Evolutionary conservation across 2,888 invertebrate species (phyloP).

Genomic region (Torymus auratus): DNA sequence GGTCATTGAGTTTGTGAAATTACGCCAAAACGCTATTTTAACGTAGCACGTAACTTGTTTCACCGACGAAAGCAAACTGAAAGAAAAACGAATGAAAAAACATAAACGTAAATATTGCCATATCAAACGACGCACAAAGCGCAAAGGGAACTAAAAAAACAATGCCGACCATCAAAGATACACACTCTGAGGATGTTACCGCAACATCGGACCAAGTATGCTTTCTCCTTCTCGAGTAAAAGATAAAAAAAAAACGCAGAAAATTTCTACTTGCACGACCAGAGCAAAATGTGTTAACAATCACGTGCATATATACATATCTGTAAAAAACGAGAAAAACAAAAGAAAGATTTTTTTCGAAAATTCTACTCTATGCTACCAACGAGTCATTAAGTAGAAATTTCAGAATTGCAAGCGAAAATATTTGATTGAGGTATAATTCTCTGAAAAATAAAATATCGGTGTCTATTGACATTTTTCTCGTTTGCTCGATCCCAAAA

Average conservation of each 20-base stretch:
- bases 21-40: background rate
- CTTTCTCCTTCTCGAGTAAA: slow-evolving; percentile 23
- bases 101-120: slow-evolving; percentile 1
- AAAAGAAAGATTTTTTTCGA: slow-evolving; percentile 9
- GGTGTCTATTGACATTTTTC: background rate
- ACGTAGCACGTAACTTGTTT: background rate
- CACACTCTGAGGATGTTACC: slow-evolving; percentile 5
- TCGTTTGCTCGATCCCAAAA: slow-evolving; percentile 11
- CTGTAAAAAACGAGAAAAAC: background rate
- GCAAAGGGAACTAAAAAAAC: background rate
- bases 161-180: background rate
- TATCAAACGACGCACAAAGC: slow-evolving; percentile 17
- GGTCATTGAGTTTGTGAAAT: slow-evolving; percentile 24
- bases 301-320: slow-evolving; percentile 31
- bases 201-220: slow-evolving; percentile 44
- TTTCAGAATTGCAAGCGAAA: slow-evolving; percentile 14
- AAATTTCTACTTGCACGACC: slow-evolving; percentile 21
- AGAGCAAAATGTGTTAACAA: slow-evolving; percentile 30
- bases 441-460: slow-evolving; percentile 4
- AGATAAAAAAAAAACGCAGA: background rate
- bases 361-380: slow-evolving; percentile 33
- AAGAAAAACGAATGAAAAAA: background rate
- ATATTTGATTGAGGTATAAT: slow-evolving; percentile 15
- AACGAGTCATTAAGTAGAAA: slow-evolving; percentile 20
- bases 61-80: background rate